phyloP scores from a whole-genome alignment of 1,140 invertebrate species.

The Platyura marginata region DNA sequence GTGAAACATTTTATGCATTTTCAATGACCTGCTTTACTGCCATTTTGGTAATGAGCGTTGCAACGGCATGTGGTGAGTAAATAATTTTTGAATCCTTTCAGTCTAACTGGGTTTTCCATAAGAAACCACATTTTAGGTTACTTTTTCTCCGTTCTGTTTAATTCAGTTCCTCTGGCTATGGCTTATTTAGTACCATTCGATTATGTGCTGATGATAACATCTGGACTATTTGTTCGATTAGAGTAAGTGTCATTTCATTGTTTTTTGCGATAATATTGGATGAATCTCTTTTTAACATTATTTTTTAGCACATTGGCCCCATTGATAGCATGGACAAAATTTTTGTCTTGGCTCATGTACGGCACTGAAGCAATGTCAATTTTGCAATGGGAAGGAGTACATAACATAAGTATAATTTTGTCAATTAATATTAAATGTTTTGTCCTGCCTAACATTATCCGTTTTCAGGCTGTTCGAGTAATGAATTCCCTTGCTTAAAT shows the following conservation, averaged over 20 bases:
- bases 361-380: conserved; percentile 75
- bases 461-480: conserved; percentile 36
- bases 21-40: conserved; percentile 42
- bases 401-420: conserved; percentile 52
- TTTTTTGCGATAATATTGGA: too few species aligned
- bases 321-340: conserved; percentile 68
- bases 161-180: conserved; percentile 59
- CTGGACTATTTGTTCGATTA: conserved; percentile 65
- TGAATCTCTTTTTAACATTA: too few species aligned
- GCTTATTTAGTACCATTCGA: conserved; percentile 74
- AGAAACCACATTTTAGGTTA: conserved; percentile 36
- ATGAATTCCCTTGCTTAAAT: conserved; percentile 45
- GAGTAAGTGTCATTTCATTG: too few species aligned
- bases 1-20: conserved; percentile 43
- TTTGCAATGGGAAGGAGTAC: conserved; percentile 54
- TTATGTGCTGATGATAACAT: conserved; percentile 72
- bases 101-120: not conserved
- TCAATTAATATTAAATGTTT: conserved; percentile 1
- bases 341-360: conserved; percentile 85
- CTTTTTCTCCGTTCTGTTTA: conserved; percentile 69
- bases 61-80: conserved; percentile 56
- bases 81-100: not conserved
- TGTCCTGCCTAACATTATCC: conserved; percentile 30
- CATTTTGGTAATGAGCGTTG: conserved; percentile 61
- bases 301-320: conserved; percentile 50